Evolutionary conservation across 2,797 vertebrate species (phyloP), one percentile per base, ranked within the genome.

Genomic region (Prunella strophiata): DNA sequence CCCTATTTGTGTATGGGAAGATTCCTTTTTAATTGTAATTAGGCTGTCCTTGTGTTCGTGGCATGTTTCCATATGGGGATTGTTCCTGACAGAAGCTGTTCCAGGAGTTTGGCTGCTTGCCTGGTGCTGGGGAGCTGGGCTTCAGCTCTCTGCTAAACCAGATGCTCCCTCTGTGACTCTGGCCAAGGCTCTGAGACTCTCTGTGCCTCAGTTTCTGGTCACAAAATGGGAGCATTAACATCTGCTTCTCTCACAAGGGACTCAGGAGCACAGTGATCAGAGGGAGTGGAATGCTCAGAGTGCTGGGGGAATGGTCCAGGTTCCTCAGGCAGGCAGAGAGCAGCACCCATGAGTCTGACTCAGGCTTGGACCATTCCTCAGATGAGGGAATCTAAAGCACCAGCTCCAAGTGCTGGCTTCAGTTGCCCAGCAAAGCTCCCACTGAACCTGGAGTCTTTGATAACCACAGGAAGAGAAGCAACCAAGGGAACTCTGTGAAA

Each of bases 1-100:
- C 38, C 32, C 59, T 76, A 29, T 67, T 79, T 94, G 59, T 70
- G 74, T 86, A 73, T 34, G 57, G 77, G 91, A 92, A 88, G 90
- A 81, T 92, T 96, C 88, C 89, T 93, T 93, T 96, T 90, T 93
- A 94, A 94, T 93, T 95, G 94, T 94, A 91, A 95, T 95, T 90
- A 93, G 91, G 83, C 71, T 91, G 85, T 88, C 91, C 91, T 97
- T 94, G 89, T 93, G 85, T 61, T 87, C 0, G 2, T 94, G 85
- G 91, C 85, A 14, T 63, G 83, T 84, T 90, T 94, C 94, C 89
- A 82, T 92, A 32, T 29, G 91, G 87, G 96, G 84, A 85, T 96
- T 94, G 73, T 81, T 96, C 86, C 65, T 91, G 92, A 93, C 79
- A 96, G 91, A 96, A 92, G 92, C 91, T 83, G 78, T 96, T 95